These are phyloP conservation scores for Dendrolimus punctatus DNA, from an alignment of 1,140 invertebrate species.

Conservation along the genomic window DNA sequence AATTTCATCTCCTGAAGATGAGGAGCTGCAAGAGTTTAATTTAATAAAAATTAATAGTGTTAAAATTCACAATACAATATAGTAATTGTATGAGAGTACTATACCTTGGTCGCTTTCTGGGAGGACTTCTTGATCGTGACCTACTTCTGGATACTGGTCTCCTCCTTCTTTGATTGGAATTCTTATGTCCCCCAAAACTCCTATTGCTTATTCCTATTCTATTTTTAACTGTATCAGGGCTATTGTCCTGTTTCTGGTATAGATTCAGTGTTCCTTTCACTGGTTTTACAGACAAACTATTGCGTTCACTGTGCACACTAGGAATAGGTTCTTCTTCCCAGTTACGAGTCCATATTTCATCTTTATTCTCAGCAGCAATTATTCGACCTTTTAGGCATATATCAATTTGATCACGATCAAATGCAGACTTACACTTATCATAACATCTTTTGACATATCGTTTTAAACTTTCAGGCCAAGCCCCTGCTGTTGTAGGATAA, in stretches of 20 bases:
- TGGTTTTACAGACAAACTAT: slow-evolving; percentile 74
- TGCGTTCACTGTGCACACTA: slow-evolving; percentile 83
- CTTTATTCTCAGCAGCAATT: slow-evolving; percentile 88
- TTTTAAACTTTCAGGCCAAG: slow-evolving; percentile 84
- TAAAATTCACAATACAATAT: neutral
- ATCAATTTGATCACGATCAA: slow-evolving; percentile 95
- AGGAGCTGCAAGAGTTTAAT: slow-evolving; percentile 38
- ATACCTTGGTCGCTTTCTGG: slow-evolving; percentile 50
- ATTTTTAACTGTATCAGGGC: slow-evolving; percentile 36
- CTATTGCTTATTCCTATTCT: slow-evolving; percentile 27
- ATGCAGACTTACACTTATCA: slow-evolving; percentile 87
- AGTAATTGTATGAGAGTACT: neutral
- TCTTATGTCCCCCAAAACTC: slow-evolving; percentile 34
- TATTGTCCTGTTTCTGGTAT: slow-evolving; percentile 64
- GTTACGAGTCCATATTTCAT: slow-evolving; percentile 89
- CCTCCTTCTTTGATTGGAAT: slow-evolving; percentile 41
- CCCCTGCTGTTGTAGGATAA: slow-evolving; percentile 65
- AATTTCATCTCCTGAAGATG: slow-evolving; percentile 61
- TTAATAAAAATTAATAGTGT: slow-evolving; percentile 13
- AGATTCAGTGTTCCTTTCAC: slow-evolving; percentile 67
- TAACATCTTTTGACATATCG: slow-evolving; percentile 94
- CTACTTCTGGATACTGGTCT: slow-evolving; percentile 42
- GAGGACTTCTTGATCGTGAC: slow-evolving; percentile 53
- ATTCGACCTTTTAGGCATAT: slow-evolving; percentile 95
- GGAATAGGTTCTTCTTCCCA: slow-evolving; percentile 94